Conservation (phyloP, 2,797 vertebrate species). For the Loriculus beryllinus region DNA sequence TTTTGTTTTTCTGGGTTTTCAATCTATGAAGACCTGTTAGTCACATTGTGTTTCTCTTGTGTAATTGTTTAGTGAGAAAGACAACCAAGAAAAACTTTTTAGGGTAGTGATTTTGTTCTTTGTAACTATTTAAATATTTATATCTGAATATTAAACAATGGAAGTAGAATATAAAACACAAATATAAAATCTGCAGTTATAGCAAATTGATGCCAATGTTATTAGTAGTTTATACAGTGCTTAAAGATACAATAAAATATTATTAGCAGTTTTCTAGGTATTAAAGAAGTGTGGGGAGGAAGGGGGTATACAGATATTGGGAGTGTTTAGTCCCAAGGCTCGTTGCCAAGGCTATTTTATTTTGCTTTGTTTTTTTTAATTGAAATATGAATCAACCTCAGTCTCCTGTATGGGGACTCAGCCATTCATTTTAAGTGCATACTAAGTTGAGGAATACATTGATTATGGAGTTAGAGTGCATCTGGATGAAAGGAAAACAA, state of each 20-base stretch:
- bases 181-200: neutral
- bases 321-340: neutral
- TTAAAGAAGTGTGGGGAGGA: neutral
- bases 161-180: neutral
- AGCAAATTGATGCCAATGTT: neutral
- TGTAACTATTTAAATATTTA: neutral
- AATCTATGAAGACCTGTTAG: neutral
- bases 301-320: neutral
- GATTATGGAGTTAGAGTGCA: constrained; percentile 26
- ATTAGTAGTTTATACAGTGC: neutral
- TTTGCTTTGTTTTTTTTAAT: neutral
- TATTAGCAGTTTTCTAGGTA: neutral
- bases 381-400: neutral
- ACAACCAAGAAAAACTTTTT: neutral
- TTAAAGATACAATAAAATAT: neutral
- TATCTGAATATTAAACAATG: neutral
- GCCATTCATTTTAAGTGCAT: neutral
- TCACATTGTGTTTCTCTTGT: neutral
- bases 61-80: neutral
- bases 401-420: neutral
- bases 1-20: constrained; percentile 14
- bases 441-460: neutral
- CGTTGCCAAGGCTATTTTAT: neutral
- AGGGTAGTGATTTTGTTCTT: neutral
- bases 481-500: constrained; percentile 35